Evolutionary conservation across 2,113 vertebrate species (phyloP).

Genomic region (Poeciliopsis occidentalis): DNA sequence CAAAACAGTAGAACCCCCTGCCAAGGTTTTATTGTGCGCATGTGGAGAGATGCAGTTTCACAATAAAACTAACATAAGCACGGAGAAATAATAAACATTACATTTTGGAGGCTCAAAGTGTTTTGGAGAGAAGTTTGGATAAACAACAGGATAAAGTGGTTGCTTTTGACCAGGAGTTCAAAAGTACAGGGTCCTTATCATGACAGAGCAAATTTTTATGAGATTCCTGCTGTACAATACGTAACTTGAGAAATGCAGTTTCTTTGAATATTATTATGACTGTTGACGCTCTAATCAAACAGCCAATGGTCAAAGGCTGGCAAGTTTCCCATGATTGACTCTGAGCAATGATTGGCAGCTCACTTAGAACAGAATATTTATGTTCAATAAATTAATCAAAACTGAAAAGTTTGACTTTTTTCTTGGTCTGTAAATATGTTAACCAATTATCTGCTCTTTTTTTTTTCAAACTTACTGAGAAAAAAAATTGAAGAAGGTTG

Average conservation of each 20-base stretch:
- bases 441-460: background rate
- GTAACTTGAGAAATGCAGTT: background rate
- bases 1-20: conserved; percentile 3
- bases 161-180: background rate
- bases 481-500: background rate
- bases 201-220: background rate
- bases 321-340: too few relatives aligned
- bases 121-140: background rate
- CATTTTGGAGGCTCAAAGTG: background rate
- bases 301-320: too few relatives aligned
- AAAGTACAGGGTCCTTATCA: background rate
- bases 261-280: background rate
- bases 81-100: background rate
- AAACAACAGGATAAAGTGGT: conserved; percentile 17
- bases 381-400: background rate
- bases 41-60: background rate
- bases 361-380: background rate
- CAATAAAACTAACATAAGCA: background rate
- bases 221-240: background rate
- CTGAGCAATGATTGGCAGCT: background rate
- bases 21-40: background rate
- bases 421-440: background rate
- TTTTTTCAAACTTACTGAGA: background rate
- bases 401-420: background rate
- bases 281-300: too few relatives aligned